Evolutionary conservation across 1,140 invertebrate species (phyloP).

Genomic region (Drosophila arizonae): DNA sequence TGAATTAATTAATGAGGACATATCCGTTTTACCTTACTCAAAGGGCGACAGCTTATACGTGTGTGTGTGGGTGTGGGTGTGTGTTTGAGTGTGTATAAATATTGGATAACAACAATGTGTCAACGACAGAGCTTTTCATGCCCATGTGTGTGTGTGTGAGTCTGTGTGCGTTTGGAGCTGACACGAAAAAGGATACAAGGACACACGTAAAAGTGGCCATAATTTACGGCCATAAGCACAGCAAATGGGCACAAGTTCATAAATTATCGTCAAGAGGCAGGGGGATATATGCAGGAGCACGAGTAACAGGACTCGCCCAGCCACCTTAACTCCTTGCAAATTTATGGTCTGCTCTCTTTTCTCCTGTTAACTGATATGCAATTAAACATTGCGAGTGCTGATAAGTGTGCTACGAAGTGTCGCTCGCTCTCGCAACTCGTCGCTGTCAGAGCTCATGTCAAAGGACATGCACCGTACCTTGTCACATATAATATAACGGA

Average conservation of each 20-base stretch:
- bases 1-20: constrained; percentile 60
- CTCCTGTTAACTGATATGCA: constrained; percentile 40
- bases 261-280: constrained; percentile 47
- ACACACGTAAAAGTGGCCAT: constrained; percentile 49
- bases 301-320: constrained; percentile 16
- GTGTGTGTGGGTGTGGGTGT: neutral
- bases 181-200: constrained; percentile 39
- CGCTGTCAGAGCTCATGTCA: constrained; percentile 7
- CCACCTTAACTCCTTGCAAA: constrained; percentile 9
- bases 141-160: constrained; percentile 6
- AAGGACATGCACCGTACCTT: no score
- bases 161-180: neutral
- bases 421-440: neutral
- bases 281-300: no score
- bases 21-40: constrained; percentile 27
- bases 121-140: constrained; percentile 8
- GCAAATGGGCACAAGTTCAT: constrained; percentile 63
- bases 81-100: neutral
- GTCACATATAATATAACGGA: no score
- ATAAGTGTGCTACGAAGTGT: constrained; percentile 14
- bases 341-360: constrained; percentile 1
- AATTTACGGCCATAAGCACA: constrained; percentile 57
- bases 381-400: constrained; percentile 34
- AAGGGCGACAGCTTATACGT: no score
- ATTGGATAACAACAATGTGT: constrained; percentile 34